Conservation (phyloP, 2,888 invertebrate genomes). For the Xanthia icteritia region DNA sequence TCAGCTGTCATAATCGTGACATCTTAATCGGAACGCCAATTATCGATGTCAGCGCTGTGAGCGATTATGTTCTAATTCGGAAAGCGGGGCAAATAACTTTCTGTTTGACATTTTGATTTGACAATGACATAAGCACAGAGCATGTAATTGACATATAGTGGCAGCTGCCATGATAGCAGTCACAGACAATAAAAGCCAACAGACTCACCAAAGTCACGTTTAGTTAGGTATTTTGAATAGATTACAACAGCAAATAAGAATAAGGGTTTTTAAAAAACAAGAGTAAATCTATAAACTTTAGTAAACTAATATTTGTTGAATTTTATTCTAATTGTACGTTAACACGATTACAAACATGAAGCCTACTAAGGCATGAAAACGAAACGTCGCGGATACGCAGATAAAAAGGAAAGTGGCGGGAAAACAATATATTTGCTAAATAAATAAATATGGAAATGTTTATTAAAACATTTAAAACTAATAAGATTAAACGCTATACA, state of each 20-base stretch:
- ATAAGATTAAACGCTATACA: too few relatives aligned
- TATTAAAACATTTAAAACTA: background rate
- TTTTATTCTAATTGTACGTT: background rate
- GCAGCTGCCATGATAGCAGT: background rate
- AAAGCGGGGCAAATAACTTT: constrained; percentile 11
- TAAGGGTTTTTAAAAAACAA: background rate
- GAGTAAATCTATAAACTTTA: too few relatives aligned
- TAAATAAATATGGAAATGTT: background rate
- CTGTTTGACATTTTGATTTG: constrained; percentile 11
- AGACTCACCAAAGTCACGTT: constrained; percentile 1
- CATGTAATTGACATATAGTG: too few relatives aligned
- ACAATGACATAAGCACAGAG: background rate
- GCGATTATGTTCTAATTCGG: too few relatives aligned
- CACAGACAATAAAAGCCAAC: background rate
- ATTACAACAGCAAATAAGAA: too few relatives aligned
- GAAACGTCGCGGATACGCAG: background rate
- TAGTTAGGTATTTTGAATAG: background rate
- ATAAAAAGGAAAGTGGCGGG: background rate
- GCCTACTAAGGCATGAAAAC: background rate
- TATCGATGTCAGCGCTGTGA: too few relatives aligned
- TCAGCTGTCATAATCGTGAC: too few relatives aligned
- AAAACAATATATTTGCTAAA: background rate
- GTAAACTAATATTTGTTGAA: background rate
- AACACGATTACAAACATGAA: too few relatives aligned
- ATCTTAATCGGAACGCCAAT: too few relatives aligned